A percentile compares a stretch with the other conserved stretches of the same genome.
Conservation (phyloP, 2,113 vertebrate species). For the Lucifuga dentata region DNA sequence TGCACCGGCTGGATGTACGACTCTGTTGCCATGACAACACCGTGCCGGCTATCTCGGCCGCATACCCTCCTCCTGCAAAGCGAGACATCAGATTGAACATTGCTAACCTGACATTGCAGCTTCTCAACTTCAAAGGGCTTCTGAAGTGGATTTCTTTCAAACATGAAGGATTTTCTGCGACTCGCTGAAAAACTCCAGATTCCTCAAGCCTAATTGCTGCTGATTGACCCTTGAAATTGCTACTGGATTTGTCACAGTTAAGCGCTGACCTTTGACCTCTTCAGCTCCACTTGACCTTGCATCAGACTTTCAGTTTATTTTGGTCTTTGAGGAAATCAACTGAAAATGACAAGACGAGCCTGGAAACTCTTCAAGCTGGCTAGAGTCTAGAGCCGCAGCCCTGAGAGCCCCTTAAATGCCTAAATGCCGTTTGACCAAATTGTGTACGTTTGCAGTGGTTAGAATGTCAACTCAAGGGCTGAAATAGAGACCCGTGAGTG, state of each 20-base stretch:
- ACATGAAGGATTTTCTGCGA: too few species aligned
- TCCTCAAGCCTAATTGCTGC: constrained; percentile 18
- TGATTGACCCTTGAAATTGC: constrained; percentile 37
- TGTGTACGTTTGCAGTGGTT: constrained; percentile 3
- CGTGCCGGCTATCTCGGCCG: constrained; percentile 20
- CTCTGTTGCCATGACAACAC: constrained; percentile 71
- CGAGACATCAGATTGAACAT: constrained; percentile 5
- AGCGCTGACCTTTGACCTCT: constrained; percentile 52
- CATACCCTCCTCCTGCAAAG: constrained; percentile 89
- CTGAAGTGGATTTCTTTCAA: too few species aligned
- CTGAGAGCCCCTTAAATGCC: constrained; percentile 23
- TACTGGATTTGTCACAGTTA: constrained; percentile 38
- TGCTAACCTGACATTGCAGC: neutral
- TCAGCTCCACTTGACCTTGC: constrained; percentile 45
- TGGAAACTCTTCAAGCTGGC: constrained; percentile 2
- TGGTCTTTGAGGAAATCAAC: constrained; percentile 23
- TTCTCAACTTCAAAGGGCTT: neutral
- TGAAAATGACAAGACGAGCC: constrained; percentile 25
- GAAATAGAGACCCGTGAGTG: constrained; percentile 7
- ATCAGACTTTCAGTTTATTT: constrained; percentile 48
- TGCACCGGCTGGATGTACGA: constrained; percentile 88
- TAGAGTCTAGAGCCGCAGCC: neutral
- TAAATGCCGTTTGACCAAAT: constrained; percentile 5
- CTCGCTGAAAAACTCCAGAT: constrained; percentile 24
- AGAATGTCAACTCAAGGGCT: constrained; percentile 12